Evolutionary conservation across 2,888 invertebrate genomes (phyloP).

Genomic region (Gymnosoma rotundatum): DNA sequence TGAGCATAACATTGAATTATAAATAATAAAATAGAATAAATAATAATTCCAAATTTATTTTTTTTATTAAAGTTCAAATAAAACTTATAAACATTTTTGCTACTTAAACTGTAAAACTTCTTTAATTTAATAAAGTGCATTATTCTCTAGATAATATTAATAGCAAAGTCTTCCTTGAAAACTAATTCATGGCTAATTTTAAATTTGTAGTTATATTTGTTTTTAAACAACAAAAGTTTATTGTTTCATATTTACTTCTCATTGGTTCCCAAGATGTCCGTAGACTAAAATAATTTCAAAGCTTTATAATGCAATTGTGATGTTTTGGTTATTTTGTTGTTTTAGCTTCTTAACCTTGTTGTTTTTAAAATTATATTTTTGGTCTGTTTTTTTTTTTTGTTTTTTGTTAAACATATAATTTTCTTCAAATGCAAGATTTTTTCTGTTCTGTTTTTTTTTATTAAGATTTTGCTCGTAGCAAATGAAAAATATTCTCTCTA

Average conservation of each 20-base stretch:
- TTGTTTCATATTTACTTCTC: slow-evolving; percentile 15
- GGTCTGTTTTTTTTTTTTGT: background rate
- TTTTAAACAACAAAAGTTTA: slow-evolving; percentile 12
- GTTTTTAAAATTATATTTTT: slow-evolving; percentile 22
- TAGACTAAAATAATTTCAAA: background rate
- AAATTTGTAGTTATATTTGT: background rate
- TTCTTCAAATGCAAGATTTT: slow-evolving; percentile 23
- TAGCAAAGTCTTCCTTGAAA: slow-evolving; percentile 21
- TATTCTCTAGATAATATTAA: background rate
- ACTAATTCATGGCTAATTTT: slow-evolving; percentile 12
- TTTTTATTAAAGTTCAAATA: no score
- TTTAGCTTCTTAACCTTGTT: slow-evolving; percentile 50
- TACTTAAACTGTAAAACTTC: background rate
- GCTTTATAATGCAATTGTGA: background rate
- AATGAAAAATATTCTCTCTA: background rate
- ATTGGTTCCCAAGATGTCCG: slow-evolving; percentile 6
- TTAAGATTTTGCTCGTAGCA: background rate
- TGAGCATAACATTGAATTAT: no score
- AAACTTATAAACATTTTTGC: no score
- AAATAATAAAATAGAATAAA: no score
- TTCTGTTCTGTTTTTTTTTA: background rate
- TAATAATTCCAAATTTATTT: no score
- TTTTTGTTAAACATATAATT: slow-evolving; percentile 48
- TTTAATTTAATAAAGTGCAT: background rate
- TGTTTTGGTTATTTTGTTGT: slow-evolving; percentile 18